A percentile compares a stretch with the other conserved stretches of the same genome.
Evolutionary conservation across 2,888 invertebrate genomes (phyloP).

Genomic region (Micoletzkya japonica): DNA sequence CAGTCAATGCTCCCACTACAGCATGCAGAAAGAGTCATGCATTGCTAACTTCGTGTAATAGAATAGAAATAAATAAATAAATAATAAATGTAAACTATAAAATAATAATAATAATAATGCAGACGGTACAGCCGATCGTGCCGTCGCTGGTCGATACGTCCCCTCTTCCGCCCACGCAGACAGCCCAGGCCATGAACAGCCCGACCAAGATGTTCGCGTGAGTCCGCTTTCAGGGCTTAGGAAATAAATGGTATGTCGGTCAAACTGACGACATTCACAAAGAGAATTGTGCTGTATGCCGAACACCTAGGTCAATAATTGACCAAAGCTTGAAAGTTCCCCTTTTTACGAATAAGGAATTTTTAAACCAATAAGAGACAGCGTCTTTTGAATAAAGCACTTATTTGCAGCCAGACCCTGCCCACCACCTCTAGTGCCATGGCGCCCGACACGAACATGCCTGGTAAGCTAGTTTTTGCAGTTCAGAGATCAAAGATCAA

Average conservation of each 20-base stretch:
- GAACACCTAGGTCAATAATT: too few species aligned
- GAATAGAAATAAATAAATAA: too few species aligned
- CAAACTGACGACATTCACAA: not conserved
- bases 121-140: conserved; percentile 17
- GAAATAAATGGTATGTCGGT: not conserved
- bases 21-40: too few species aligned
- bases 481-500: not conserved
- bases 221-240: not conserved
- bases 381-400: not conserved
- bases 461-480: not conserved
- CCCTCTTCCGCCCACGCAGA: not conserved
- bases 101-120: too few species aligned
- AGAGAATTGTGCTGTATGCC: too few species aligned
- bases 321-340: too few species aligned
- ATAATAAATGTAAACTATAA: too few species aligned
- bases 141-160: conserved; percentile 5
- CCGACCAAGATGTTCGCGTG: conserved; percentile 15
- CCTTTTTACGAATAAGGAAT: too few species aligned
- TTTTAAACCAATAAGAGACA: not conserved
- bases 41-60: too few species aligned
- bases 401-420: not conserved
- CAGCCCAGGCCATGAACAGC: not conserved
- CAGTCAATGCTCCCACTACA: too few species aligned
- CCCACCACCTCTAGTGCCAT: not conserved
- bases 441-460: not conserved